Evolutionary conservation across 2,113 vertebrate genomes (phyloP), one percentile per base, ranked within the genome.

Genomic region (Proteles cristata): DNA sequence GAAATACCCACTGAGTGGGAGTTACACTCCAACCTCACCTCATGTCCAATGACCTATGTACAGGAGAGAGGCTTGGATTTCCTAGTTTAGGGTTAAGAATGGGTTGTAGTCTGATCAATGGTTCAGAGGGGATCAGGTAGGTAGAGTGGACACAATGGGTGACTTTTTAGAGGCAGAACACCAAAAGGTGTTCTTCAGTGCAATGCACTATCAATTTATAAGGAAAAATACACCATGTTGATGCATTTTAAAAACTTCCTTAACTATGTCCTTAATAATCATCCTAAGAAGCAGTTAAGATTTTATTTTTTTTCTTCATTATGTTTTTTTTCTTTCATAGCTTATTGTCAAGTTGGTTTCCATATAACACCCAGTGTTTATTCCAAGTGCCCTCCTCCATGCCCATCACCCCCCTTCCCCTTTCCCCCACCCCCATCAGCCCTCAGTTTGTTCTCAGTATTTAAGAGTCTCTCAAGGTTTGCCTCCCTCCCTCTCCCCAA

Each of bases 1-100:
- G 97, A 98, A 98, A 98, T 85, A 92, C 19, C 9, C 80, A 74
- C 90, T 97, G 92, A 80, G 79, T 77, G 96, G 92, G 97, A 98
- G 88, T 95, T 96, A 90, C 39, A 80, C 45, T 17, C 2, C 55
- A 48, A 80, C 53, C 35, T 86, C 45, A 79, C 0, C 1, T 61
- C 88, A 10, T 4, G 25, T 63, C 39, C 89, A 95, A 92, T 43
- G 45, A 82, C 81, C 68, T 82, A n/a, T 65, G 2, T 35, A 65
- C 11, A 43, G 26, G 28, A 84, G 14, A 92, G 15, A 66, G n/a
- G 26, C 61, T 71, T 94, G 43, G 81, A 61, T 93, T 84, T 97
- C 69, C 83, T 93, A 35, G 45, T 63, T 79, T 84, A 31, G n/a
- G 15, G 48, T 33, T 58, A 50, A 85, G 50, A 63, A 81, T 15